These are phyloP conservation scores for Uria lomvia DNA, from an alignment of 2,113 vertebrate genomes.

Conservation along the genomic window DNA sequence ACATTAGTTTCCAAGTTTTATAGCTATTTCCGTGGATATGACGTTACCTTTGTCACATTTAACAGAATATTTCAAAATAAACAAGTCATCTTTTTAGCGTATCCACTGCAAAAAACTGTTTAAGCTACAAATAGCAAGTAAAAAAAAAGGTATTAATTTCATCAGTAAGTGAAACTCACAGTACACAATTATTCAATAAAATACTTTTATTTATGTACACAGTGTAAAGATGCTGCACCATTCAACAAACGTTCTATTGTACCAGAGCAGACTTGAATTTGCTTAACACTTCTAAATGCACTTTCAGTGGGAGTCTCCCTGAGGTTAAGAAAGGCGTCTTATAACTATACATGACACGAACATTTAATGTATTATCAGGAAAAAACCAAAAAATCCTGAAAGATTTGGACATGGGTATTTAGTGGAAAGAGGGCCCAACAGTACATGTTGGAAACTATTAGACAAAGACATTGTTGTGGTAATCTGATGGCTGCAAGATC, in stretches of 20 bases:
- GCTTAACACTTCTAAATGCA: background rate
- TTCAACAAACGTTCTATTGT: background rate
- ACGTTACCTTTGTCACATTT: background rate
- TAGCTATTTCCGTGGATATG: background rate
- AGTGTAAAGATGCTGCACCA: background rate
- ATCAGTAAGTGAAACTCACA: background rate
- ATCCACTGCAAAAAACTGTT: background rate
- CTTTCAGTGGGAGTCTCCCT: background rate
- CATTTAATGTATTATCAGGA: background rate
- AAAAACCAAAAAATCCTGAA: background rate
- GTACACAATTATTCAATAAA: background rate
- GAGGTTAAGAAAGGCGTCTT: background rate
- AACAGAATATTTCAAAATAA: background rate
- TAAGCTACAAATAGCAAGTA: background rate
- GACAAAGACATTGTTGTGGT: background rate
- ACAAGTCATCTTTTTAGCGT: background rate
- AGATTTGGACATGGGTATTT: background rate
- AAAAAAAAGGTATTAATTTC: background rate
- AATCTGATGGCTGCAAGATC: background rate
- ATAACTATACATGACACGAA: background rate
- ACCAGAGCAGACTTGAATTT: background rate
- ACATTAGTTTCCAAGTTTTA: background rate
- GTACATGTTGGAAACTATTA: background rate
- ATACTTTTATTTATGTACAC: conserved; percentile 43
- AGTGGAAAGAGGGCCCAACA: background rate